Base-by-base conservation (phyloP, 1,140 invertebrate species). In the Drosophila parabipectinata region DNA sequence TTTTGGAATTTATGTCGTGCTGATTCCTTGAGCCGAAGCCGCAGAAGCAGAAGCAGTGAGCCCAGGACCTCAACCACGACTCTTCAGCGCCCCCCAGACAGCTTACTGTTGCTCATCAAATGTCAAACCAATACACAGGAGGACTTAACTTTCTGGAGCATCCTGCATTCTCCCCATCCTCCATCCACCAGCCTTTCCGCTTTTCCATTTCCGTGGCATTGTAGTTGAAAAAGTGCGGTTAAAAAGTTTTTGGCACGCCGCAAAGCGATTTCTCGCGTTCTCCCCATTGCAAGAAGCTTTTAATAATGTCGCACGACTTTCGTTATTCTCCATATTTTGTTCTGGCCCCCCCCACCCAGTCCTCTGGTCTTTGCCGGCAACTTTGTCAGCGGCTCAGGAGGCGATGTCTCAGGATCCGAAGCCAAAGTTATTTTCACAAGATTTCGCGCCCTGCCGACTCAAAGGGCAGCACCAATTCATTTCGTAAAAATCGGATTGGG, bases 81-180 rank as follows among this genome's bases (percentile, higher is more conserved):
- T 10, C 26, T 32, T 30, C 39, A 9, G 26, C 15, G 26, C 14
- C 14, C 18, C 18, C 32, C 55, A 52, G 18, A 54, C 37, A 57
- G 59, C 68, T 77, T 53, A 77, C 62, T 87, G 77, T 81, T 78
- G 79, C 82, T 88, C 83, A 88, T 87, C 82, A 88, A 88, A 87
- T 87, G 83, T 87, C 78, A 87, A 88, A 76, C 79, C 83, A 88
- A 87, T 87, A 87, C 82, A 88, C 82, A 59, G 66, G 83, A 88
- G 83, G 62, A 82, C 79, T 87, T 79, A 88, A 87, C 83, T 87
- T 85, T 87, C 50, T 73, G 79, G 28, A 56, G 32, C 63, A 18
- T 18, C 30, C 28, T 34, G 50, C 30, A 6, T 53, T 21, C 44
- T 18, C 14, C 14, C 14, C 41, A 44, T 14, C 41, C 39, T 4